A percentile compares a stretch with the other conserved stretches of the same genome.
Evolutionary conservation across 2,888 invertebrate genomes (phyloP).

Genomic region (Melinaea menophilus): DNA sequence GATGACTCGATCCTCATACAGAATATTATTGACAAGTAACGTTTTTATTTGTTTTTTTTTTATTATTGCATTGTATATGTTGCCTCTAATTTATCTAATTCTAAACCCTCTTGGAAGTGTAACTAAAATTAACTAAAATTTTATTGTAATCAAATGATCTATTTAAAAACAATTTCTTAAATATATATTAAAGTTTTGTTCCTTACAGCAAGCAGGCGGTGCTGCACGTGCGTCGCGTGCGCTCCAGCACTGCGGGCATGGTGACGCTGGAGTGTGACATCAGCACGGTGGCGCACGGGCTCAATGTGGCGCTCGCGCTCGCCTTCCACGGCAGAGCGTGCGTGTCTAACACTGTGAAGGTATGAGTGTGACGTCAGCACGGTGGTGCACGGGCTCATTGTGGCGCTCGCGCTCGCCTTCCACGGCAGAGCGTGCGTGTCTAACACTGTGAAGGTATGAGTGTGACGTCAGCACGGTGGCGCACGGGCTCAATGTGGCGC

Average conservation of each 20-base stretch:
- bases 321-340: constrained; percentile 32
- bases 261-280: constrained; percentile 55
- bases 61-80: too few relatives aligned
- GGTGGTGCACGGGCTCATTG: constrained; percentile 57
- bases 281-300: constrained; percentile 23
- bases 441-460: constrained; percentile 46
- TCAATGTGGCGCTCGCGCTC: too few relatives aligned
- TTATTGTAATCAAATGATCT: too few relatives aligned
- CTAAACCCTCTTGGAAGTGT: too few relatives aligned
- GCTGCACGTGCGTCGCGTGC: constrained; percentile 52
- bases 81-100: too few relatives aligned
- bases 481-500: constrained; percentile 42
- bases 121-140: too few relatives aligned
- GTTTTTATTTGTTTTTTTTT: constrained; percentile 11
- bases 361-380: constrained; percentile 62
- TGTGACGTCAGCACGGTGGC: constrained; percentile 35
- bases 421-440: constrained; percentile 60
- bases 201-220: constrained; percentile 62
- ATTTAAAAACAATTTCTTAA: neutral
- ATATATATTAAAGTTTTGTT: neutral
- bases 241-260: constrained; percentile 38
- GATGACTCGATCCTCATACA: constrained; percentile 77
- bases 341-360: constrained; percentile 28
- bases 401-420: constrained; percentile 64
- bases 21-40: constrained; percentile 80